phyloP scores from a whole-genome alignment of 2,113 vertebrate genomes.

The Myanophis thanlyinensis region DNA sequence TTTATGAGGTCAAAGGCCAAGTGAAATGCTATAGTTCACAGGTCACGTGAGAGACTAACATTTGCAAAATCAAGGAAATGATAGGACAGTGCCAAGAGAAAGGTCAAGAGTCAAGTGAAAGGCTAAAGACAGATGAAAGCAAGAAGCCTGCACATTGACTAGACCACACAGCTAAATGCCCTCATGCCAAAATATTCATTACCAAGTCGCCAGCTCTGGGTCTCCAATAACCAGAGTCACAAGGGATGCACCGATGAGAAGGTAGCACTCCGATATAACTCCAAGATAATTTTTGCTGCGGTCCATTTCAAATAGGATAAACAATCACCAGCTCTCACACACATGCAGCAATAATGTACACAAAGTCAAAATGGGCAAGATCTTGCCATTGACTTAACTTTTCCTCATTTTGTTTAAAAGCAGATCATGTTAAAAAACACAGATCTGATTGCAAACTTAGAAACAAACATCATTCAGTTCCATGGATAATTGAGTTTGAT shows the following conservation, averaged over 20 bases:
- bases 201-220: conserved; percentile 34
- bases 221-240: conserved; percentile 43
- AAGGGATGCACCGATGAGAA: conserved; percentile 25
- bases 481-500: conserved; percentile 5
- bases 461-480: neutral
- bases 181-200: conserved; percentile 36
- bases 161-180: conserved; percentile 56
- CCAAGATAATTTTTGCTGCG: neutral
- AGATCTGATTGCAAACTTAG: neutral
- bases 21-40: conserved; percentile 74
- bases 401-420: neutral
- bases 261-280: neutral
- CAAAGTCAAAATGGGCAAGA: neutral
- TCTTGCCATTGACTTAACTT: neutral
- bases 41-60: conserved; percentile 77
- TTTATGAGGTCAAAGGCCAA: conserved; percentile 77
- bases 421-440: neutral
- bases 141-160: conserved; percentile 37
- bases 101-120: conserved; percentile 79
- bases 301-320: neutral
- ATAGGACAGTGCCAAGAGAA: conserved; percentile 76
- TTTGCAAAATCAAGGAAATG: conserved; percentile 76
- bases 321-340: neutral
- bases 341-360: neutral
- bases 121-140: conserved; percentile 67